These are phyloP conservation scores for Smutsia temminckii DNA, from an alignment of 2,797 vertebrate genomes.

Conservation along the genomic window DNA sequence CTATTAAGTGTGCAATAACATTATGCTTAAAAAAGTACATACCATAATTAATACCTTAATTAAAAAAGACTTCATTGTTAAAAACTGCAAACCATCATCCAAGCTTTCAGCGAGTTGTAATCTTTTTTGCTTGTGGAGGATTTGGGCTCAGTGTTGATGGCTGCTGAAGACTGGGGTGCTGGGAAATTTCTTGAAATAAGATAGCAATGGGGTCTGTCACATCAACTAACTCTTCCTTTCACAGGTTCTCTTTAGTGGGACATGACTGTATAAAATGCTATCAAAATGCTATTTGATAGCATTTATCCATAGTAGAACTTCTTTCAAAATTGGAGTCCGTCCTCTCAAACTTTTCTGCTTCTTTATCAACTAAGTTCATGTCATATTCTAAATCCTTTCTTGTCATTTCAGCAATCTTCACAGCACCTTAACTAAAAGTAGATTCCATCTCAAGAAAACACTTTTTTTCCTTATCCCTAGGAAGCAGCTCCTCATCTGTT, in stretches of 20 bases:
- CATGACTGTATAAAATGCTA: too few species aligned
- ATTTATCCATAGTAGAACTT: background rate
- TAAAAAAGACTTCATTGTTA: background rate
- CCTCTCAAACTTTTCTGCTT: background rate
- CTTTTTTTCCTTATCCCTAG: background rate
- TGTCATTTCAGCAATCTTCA: background rate
- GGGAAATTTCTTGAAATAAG: background rate
- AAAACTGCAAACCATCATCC: background rate
- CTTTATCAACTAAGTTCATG: background rate
- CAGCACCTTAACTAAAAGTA: background rate
- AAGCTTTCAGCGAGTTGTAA: background rate
- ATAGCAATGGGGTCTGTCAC: background rate
- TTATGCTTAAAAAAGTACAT: background rate
- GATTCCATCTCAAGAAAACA: background rate
- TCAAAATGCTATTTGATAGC: background rate
- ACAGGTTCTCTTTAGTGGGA: background rate
- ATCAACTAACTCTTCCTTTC: background rate
- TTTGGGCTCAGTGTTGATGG: background rate
- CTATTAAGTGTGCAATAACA: background rate
- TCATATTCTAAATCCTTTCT: background rate
- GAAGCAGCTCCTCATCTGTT: background rate
- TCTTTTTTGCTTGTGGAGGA: background rate
- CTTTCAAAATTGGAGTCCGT: background rate
- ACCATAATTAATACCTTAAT: background rate
- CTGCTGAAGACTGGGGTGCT: background rate